Base-by-base conservation (phyloP, 2,113 vertebrate genomes). In the Channa maculata region DNA sequence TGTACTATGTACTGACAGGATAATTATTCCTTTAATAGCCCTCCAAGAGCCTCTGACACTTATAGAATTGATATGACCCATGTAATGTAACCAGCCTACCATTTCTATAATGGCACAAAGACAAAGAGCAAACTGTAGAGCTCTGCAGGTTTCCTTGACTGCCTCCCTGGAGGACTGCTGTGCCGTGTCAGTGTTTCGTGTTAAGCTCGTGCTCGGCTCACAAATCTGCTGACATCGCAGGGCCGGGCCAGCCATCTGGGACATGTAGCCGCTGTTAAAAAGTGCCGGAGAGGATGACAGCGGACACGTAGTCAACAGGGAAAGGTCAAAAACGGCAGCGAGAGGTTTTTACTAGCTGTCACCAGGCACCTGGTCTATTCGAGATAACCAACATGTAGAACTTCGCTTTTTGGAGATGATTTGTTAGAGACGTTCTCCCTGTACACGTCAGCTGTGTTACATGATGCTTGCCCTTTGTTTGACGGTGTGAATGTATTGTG, bases 181-280 rank as follows among this genome's bases (percentile, higher is more conserved):
- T 72, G 72, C 67, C 24, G 59, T 70, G 79, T 82, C 73, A 41
- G 69, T 80, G 80, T 67, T 78, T 86, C 64, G 68, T 36, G 46
- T 68, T 61, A 44, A 52, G 69, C 73, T 84, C 83, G 53, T 13
- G 5, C 65, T 64, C 36, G 3, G 60, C 58, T 62, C 43, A 6
- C 80, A 82, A 81, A 90, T 77, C 66, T 88, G 88, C 90, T 90
- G 90, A 91, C 84, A 41, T 77, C n/a, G 57, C 85, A 75, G 62
- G 48, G 65, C 50, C 24, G 12, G 3, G 46, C 43, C 53, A 6
- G 59, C 71, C 85, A 70, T 63, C 77, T 78, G 88, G 75, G 86
- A 86, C 85, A 88, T 86, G 81, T 86, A 83, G 82, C 49, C 72
- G 11, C 48, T 49, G 82, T 80, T 82, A 80, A 12, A 24, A 62